These are phyloP conservation scores for Chalcis sispes DNA, from an alignment of 2,888 invertebrate genomes.

Conservation along the genomic window DNA sequence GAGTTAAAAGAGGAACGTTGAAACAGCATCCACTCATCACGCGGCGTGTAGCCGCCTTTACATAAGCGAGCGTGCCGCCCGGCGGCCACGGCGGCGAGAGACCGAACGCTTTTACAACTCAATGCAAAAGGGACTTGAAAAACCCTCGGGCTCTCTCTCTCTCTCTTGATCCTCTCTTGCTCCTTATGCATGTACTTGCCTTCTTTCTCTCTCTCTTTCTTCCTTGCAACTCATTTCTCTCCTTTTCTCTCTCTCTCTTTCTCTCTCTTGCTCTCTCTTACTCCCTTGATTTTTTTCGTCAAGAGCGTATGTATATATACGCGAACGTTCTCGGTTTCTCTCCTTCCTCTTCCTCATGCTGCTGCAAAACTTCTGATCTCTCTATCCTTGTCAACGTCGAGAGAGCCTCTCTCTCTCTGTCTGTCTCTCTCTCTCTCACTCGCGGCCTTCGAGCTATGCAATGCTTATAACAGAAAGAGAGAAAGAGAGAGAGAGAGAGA, in stretches of 20 bases:
- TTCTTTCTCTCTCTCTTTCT: slow-evolving; percentile 25
- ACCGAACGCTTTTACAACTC: slow-evolving; percentile 76
- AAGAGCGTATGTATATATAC: slow-evolving; percentile 5
- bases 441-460: too few species aligned
- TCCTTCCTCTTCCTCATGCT: slow-evolving; percentile 40
- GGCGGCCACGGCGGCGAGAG: slow-evolving; percentile 65
- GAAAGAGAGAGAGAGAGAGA: slow-evolving; percentile 49
- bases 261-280: slow-evolving; percentile 56
- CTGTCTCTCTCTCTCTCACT: too few species aligned
- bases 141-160: slow-evolving; percentile 62
- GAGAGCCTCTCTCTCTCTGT: background rate
- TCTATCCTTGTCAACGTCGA: slow-evolving; percentile 56
- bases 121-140: slow-evolving; percentile 69
- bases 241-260: slow-evolving; percentile 20
- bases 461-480: too few species aligned
- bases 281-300: slow-evolving; percentile 35
- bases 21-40: slow-evolving; percentile 76
- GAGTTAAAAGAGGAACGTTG: slow-evolving; percentile 74
- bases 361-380: slow-evolving; percentile 57
- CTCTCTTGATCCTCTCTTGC: slow-evolving; percentile 47
- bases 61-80: slow-evolving; percentile 73
- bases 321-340: slow-evolving; percentile 50
- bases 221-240: slow-evolving; percentile 23
- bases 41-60: slow-evolving; percentile 75
- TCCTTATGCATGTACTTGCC: slow-evolving; percentile 57